These are phyloP conservation scores for Tenebrosternarchus preto DNA, from an alignment of 2,113 vertebrate genomes.

Conservation along the genomic window DNA sequence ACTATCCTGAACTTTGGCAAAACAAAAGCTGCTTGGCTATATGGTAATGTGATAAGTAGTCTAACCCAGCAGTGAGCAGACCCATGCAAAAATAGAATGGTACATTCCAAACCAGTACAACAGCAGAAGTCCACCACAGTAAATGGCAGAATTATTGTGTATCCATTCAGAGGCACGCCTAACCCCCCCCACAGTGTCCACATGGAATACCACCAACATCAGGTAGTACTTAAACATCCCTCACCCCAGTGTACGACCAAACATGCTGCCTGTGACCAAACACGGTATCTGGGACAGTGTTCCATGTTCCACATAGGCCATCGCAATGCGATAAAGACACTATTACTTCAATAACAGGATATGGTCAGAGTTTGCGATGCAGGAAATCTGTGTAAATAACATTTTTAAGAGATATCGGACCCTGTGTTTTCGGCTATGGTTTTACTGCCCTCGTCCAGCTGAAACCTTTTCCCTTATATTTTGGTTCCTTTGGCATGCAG, in stretches of 20 bases:
- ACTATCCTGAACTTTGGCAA: slow-evolving; percentile 1
- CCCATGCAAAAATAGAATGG: slow-evolving; percentile 73
- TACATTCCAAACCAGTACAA: slow-evolving; percentile 81
- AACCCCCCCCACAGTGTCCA: slow-evolving; percentile 72
- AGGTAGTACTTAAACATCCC: slow-evolving; percentile 78
- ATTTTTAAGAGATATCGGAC: slow-evolving; percentile 60
- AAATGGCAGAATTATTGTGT: slow-evolving; percentile 79
- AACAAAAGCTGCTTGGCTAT: not conserved
- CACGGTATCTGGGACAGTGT: slow-evolving; percentile 42
- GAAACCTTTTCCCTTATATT: slow-evolving; percentile 56
- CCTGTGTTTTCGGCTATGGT: slow-evolving; percentile 61
- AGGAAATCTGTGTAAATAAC: slow-evolving; percentile 71
- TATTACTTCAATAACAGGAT: slow-evolving; percentile 77
- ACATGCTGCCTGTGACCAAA: slow-evolving; percentile 63
- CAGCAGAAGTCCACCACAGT: slow-evolving; percentile 75
- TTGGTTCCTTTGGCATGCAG: slow-evolving; percentile 22
- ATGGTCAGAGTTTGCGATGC: slow-evolving; percentile 72
- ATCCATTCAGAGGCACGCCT: slow-evolving; percentile 75
- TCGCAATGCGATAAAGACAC: slow-evolving; percentile 68
- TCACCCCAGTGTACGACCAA: slow-evolving; percentile 73
- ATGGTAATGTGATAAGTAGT: slow-evolving; percentile 57
- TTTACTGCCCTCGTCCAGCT: slow-evolving; percentile 66
- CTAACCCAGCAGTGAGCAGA: slow-evolving; percentile 69
- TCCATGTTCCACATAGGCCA: slow-evolving; percentile 42
- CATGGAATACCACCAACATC: slow-evolving; percentile 75